Percentiles rank a stretch among this genome's conserved stretches.
Conservation (phyloP, 2,888 invertebrate species). For the Perithous albicinctus region DNA sequence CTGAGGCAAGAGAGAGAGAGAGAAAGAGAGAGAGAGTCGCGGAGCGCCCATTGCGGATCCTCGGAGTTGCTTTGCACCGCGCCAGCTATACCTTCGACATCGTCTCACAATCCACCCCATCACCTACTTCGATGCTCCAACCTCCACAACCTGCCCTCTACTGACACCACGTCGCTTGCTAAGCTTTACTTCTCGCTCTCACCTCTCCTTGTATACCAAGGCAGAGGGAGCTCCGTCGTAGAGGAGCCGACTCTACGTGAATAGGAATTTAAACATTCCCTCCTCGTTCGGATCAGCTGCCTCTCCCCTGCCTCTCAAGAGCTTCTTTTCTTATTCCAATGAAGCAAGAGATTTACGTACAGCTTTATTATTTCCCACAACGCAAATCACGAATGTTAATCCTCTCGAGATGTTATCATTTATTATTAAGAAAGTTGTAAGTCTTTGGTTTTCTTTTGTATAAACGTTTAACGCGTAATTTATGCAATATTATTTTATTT, state of each 20-base stretch:
- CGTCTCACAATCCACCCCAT: slow-evolving; percentile 31
- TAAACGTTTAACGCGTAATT: no score
- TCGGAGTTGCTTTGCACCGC: slow-evolving; percentile 24
- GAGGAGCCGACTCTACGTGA: slow-evolving; percentile 25
- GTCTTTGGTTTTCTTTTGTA: no score
- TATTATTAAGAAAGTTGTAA: background rate
- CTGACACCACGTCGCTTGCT: background rate
- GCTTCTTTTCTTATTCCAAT: background rate
- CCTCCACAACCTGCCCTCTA: no score
- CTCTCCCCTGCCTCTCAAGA: no score
- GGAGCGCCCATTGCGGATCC: no score
- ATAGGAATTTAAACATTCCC: slow-evolving; percentile 45
- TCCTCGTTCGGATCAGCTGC: background rate
- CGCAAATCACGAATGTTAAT: background rate
- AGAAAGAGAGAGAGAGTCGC: no score
- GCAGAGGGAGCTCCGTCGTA: background rate
- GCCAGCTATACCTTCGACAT: slow-evolving; percentile 40
- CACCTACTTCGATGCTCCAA: slow-evolving; percentile 12
- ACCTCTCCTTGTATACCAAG: no score
- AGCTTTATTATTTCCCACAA: slow-evolving; percentile 6
- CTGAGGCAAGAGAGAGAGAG: slow-evolving; percentile 8
- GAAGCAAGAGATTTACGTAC: slow-evolving; percentile 17
- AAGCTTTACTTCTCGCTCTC: slow-evolving; percentile 19
- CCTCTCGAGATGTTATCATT: background rate
- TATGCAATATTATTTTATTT: no score